A percentile compares a stretch with the other conserved stretches of the same genome.
phyloP scores from a whole-genome alignment of 2,888 invertebrate species.

The Arge pagana region DNA sequence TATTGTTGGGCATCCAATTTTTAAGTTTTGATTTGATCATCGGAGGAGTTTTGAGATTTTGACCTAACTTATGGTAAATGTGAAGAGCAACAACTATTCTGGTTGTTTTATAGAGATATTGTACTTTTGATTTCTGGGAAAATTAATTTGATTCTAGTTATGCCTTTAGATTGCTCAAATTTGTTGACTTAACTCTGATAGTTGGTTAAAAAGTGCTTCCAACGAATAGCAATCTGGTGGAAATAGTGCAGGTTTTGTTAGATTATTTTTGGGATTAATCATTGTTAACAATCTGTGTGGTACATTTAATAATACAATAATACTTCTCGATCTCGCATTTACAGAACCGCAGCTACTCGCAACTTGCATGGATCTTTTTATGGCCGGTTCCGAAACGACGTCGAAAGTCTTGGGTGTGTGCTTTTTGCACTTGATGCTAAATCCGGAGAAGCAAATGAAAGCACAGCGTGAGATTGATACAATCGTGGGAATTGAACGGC shows the following conservation, averaged over 20 bases:
- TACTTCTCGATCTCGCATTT: too few relatives aligned
- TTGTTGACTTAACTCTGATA: too few relatives aligned
- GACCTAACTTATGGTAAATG: too few relatives aligned
- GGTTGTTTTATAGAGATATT: too few relatives aligned
- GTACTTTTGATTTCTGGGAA: too few relatives aligned
- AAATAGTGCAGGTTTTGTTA: neutral
- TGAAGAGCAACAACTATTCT: too few relatives aligned
- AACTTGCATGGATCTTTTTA: constrained; percentile 82
- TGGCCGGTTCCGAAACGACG: constrained; percentile 87
- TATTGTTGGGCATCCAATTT: too few relatives aligned
- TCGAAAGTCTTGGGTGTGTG: constrained; percentile 78
- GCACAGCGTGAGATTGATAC: constrained; percentile 79
- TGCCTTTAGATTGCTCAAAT: too few relatives aligned
- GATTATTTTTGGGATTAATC: neutral
- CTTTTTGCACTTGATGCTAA: constrained; percentile 73
- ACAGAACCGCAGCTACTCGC: constrained; percentile 78
- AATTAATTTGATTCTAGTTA: too few relatives aligned
- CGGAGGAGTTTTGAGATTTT: too few relatives aligned
- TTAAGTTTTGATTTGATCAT: too few relatives aligned
- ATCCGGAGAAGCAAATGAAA: constrained; percentile 73
- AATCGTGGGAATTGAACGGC: constrained; percentile 71
- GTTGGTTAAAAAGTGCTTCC: neutral
- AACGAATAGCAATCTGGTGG: neutral
- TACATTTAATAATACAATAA: neutral
- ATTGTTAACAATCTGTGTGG: neutral